Base-by-base conservation (phyloP, 2,797 vertebrate species). In the Lycodopsis pacificus region DNA sequence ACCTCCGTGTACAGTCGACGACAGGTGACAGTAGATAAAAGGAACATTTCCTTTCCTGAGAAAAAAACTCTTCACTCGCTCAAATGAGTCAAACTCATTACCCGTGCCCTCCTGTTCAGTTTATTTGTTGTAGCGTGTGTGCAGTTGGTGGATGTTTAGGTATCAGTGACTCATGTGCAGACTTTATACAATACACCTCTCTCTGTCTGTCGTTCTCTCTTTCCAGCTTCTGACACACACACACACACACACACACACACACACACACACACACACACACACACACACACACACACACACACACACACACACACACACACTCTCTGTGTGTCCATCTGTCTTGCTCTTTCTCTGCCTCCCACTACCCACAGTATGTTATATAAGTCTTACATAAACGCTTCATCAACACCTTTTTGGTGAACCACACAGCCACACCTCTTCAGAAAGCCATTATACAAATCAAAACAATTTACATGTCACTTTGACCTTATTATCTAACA, bases 331-430 rank as follows among this genome's bases (percentile, higher is more conserved):
- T 86, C 76, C 77, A 62, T 88, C 67, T 74, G 65, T 83, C 86
- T 87, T 81, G 63, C 77, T 81, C 78, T 81, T 73, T 86, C 83
- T 72, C 83, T 86, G 83, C 87, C 92, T 89, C 91, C 91, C 90
- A 93, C 92, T 87, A 86, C 88, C 89, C 86, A 88, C 89, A 90
- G 76, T 73, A 80, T 78, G 82, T 94, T 94, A 93, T 84, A 91
- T 93, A 93, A 93, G 82, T 77, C 83, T 94, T 94, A 93, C 71
- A 91, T 91, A 92, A 94, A 93, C n/a, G 58, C 85, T 79, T 88
- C 79, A 85, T 90, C 81, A 42, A 89, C 89, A 90, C 77, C 86
- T 89, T 91, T 86, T 64, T 73, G 73, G 74, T 67, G 73, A 89
- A 88, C 79, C 88, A 83, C 77, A 63, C 34, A 71, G 68, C 77